A percentile compares a stretch with the other conserved stretches of the same genome.
phyloP scores from a whole-genome alignment of 2,888 invertebrate species.

The Tenthredo scrophulariae region DNA sequence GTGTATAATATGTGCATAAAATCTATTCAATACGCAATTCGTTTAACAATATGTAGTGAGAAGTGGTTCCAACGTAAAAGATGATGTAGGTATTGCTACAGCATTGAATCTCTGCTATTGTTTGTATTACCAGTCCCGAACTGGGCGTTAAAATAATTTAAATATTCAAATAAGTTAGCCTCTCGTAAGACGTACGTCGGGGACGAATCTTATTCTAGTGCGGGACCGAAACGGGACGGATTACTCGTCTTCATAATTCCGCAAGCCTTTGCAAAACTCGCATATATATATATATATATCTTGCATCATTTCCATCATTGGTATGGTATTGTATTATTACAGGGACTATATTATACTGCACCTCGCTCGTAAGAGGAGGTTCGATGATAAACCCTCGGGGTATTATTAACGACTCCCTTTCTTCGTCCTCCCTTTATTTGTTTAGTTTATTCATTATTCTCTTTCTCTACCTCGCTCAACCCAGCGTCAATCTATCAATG shows the following conservation, averaged over 20 bases:
- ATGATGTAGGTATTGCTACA: conserved; percentile 4
- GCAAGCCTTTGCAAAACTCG: neutral
- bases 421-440: conserved; percentile 6
- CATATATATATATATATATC: neutral
- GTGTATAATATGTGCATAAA: neutral
- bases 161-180: conserved; percentile 45
- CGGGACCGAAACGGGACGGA: conserved; percentile 17
- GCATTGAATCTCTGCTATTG: conserved; percentile 10
- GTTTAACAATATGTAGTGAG: neutral
- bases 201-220: neutral
- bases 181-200: conserved; percentile 1
- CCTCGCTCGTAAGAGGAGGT: neutral
- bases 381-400: neutral
- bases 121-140: conserved; percentile 19
- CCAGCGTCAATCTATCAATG: neutral
- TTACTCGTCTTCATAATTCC: conserved; percentile 12
- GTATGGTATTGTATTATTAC: neutral
- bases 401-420: neutral
- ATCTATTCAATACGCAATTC: neutral
- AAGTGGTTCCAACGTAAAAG: neutral
- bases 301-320: neutral
- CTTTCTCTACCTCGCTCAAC: neutral
- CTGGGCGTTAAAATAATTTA: conserved; percentile 31
- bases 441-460: neutral
- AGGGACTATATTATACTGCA: neutral